Evolutionary conservation across 2,888 invertebrate genomes (phyloP).

Genomic region (Leptura quadrifasciata): DNA sequence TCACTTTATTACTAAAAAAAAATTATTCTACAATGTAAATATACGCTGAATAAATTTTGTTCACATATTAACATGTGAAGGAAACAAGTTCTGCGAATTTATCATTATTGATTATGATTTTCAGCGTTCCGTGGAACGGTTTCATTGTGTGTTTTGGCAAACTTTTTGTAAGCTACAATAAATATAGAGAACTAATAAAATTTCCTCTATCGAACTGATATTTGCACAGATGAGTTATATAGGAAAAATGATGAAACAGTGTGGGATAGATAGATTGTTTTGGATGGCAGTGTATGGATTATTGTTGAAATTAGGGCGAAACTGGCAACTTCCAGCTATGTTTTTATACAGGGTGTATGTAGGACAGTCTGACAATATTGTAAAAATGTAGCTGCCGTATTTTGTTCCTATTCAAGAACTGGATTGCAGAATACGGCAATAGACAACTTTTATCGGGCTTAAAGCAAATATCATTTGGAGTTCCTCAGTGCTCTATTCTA

Average conservation of each 20-base stretch:
- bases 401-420: too few relatives aligned
- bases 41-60: too few relatives aligned
- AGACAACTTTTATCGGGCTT: too few relatives aligned
- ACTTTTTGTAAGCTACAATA: not conserved
- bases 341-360: not conserved
- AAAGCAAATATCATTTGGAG: too few relatives aligned
- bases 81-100: not conserved
- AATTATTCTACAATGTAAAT: too few relatives aligned
- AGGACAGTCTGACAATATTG: too few relatives aligned
- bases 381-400: too few relatives aligned
- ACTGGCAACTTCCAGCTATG: not conserved
- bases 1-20: too few relatives aligned
- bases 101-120: not conserved
- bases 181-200: not conserved
- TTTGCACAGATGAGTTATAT: conserved; percentile 3
- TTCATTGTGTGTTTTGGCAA: not conserved
- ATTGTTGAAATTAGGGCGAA: not conserved
- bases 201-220: not conserved
- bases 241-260: not conserved
- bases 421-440: too few relatives aligned
- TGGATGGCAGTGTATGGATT: not conserved
- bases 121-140: not conserved
- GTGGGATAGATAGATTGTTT: not conserved
- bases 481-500: too few relatives aligned
- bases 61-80: not conserved